Conservation (phyloP, 30 jellyfish, hydroid and myxozoan species). For the Mastigias papua region DNA sequence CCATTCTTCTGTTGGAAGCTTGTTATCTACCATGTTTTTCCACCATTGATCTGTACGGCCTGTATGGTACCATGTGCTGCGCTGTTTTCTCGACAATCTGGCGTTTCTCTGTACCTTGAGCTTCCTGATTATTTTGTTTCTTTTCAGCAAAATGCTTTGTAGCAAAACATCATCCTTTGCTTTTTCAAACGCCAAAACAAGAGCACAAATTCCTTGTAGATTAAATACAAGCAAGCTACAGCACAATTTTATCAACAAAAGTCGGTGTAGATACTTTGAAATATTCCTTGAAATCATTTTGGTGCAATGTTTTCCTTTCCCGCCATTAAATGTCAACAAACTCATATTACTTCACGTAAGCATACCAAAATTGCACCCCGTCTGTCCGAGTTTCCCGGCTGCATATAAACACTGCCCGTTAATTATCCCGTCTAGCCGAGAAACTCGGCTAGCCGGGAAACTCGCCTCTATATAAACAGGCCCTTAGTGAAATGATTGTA, state of each 20-base stretch:
- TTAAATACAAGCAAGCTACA: not conserved
- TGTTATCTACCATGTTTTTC: not conserved
- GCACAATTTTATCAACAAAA: constrained; percentile 4
- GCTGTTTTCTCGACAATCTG: not conserved
- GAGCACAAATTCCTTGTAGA: constrained; percentile 6
- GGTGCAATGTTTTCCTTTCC: not conserved
- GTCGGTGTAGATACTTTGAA: not conserved
- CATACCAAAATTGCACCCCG: not conserved
- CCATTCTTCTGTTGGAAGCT: not conserved
- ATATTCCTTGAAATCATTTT: not conserved
- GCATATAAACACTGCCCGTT: not conserved
- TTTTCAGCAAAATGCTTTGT: constrained; percentile 7
- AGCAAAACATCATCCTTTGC: constrained; percentile 1
- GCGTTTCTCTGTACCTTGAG: constrained; percentile 2
- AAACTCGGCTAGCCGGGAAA: not conserved
- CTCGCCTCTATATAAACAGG: not conserved
- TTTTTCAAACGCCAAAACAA: constrained; percentile 3
- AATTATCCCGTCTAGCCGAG: not conserved
- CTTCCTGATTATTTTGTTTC: not conserved
- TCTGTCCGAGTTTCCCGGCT: not conserved
- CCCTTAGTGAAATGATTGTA: constrained; percentile 44
- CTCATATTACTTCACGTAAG: not conserved
- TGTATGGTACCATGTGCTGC: constrained; percentile 15
- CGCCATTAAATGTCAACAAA: not conserved
- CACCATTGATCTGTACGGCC: not conserved